Base-by-base conservation (phyloP, 2,888 invertebrate genomes). In the Eupithecia abbreviata region DNA sequence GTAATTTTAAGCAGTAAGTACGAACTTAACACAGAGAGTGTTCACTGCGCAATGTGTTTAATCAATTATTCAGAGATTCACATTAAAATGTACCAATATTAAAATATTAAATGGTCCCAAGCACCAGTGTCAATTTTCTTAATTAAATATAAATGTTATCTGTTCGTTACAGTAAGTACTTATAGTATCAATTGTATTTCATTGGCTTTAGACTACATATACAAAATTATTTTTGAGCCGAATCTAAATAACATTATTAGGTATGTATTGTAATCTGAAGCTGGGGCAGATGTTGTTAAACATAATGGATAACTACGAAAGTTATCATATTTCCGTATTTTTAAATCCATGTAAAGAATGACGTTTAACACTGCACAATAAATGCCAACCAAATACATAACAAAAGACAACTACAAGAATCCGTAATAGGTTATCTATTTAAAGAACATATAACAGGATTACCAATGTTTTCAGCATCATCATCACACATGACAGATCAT, bases 61-160 rank as follows among this genome's bases (percentile, higher is more conserved):
- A 30, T 47, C 12, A 12, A 30, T 30, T 10, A 10, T 7, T 62
- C 30, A 62, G 62, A 62, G 62, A 62, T 62, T 62, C 62, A 62
- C 7, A 62, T 30, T 12, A 30, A 62, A 62, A 30, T 30, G 30
- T 62, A 62, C 62, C 30, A n/a, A 62, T 30, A 30, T 30, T 30
- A 62, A 1, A 18, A 58, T 18, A 58, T 58, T 62, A 58, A 62
- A 51, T 62, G 62, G 62, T 62, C 62, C 62, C 62, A 62, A 30
- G 10, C 62, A 62, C 62, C 58, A 62, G 4, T 12, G 30, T 62
- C 30, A 30, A 30, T 62, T 62, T 62, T 4, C 62, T 30, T 58
- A 4, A 58, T 58, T 18, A 58, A 58, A 58, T 58, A 15, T 51
- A n/a, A 3, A n/a, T 58, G 18, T n/a, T n/a, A 10, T 3, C 18